A percentile compares a stretch with the other conserved stretches of the same genome.
Evolutionary conservation across 1,140 invertebrate species (phyloP).

Genomic region (Drosophila albomicans): DNA sequence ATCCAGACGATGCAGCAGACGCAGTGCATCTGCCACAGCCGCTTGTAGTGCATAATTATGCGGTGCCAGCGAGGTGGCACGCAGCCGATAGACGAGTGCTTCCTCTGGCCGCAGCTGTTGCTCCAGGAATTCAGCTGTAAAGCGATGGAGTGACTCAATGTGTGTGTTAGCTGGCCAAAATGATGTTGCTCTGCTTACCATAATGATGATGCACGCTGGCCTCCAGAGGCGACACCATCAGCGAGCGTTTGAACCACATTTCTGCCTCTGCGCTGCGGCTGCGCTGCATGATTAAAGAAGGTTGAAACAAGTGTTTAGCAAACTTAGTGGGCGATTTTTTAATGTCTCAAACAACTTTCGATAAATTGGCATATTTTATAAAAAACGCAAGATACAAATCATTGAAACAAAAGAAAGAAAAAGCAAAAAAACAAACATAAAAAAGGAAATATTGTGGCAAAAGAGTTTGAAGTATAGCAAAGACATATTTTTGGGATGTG

Average conservation of each 20-base stretch:
- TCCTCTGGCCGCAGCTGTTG: conserved; percentile 91
- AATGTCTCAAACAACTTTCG: no score
- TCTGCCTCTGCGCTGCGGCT: conserved; percentile 93
- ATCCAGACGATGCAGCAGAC: conserved; percentile 90
- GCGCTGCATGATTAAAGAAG: conserved; percentile 86
- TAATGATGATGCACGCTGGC: conserved; percentile 93
- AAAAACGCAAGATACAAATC: no score
- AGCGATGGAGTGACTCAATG: not conserved
- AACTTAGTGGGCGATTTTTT: not conserved
- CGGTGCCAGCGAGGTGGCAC: conserved; percentile 90
- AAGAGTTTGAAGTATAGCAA: no score
- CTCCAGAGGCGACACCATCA: conserved; percentile 92
- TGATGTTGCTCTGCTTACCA: conserved; percentile 87
- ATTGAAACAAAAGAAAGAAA: no score
- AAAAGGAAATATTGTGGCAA: no score
- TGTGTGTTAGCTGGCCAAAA: not conserved
- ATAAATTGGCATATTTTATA: no score
- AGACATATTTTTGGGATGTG: no score
- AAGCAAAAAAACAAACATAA: no score
- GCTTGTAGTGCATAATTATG: conserved; percentile 93
- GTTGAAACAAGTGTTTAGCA: not conserved
- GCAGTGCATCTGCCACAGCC: conserved; percentile 93
- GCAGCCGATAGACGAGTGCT: conserved; percentile 91
- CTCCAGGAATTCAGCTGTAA: conserved; percentile 93
- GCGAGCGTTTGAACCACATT: conserved; percentile 93